A percentile compares a stretch with the other conserved stretches of the same genome.
Evolutionary conservation across 2,888 invertebrate species (phyloP).

Genomic region (Stramonita haemastoma): DNA sequence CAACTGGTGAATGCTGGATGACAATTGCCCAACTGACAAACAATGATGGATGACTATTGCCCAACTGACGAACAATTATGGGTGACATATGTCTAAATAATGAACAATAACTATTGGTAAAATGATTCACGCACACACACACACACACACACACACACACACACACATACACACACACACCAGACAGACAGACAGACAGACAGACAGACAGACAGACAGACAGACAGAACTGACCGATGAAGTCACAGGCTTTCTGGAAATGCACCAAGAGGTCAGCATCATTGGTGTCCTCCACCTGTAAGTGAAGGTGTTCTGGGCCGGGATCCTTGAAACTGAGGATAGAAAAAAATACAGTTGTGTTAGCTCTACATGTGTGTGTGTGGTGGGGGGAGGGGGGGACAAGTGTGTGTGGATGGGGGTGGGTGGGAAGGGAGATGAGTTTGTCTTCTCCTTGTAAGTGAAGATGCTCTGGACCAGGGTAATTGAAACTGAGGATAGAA

Average conservation of each 20-base stretch:
- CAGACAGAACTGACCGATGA: slow-evolving; percentile 65
- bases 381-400: too few species aligned
- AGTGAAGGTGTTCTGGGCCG: slow-evolving; percentile 67
- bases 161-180: too few species aligned
- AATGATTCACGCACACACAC: too few species aligned
- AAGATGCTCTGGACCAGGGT: slow-evolving; percentile 65
- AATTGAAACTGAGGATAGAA: slow-evolving; percentile 61
- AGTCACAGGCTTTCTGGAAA: slow-evolving; percentile 70
- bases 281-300: slow-evolving; percentile 67
- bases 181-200: not conserved
- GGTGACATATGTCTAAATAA: too few species aligned
- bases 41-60: too few species aligned
- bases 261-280: slow-evolving; percentile 69
- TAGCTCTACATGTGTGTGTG: too few species aligned
- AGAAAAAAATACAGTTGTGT: not conserved
- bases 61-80: too few species aligned
- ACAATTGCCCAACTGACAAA: too few species aligned
- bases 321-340: slow-evolving; percentile 66
- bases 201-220: not conserved
- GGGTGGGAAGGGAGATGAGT: too few species aligned
- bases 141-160: not conserved
- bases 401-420: too few species aligned
- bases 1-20: too few species aligned
- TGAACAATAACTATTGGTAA: too few species aligned
- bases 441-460: slow-evolving; percentile 70